Percentiles rank a stretch among this genome's conserved stretches.
Evolutionary conservation across 2,113 vertebrate genomes (phyloP).

Genomic region (Glareola pratincola): DNA sequence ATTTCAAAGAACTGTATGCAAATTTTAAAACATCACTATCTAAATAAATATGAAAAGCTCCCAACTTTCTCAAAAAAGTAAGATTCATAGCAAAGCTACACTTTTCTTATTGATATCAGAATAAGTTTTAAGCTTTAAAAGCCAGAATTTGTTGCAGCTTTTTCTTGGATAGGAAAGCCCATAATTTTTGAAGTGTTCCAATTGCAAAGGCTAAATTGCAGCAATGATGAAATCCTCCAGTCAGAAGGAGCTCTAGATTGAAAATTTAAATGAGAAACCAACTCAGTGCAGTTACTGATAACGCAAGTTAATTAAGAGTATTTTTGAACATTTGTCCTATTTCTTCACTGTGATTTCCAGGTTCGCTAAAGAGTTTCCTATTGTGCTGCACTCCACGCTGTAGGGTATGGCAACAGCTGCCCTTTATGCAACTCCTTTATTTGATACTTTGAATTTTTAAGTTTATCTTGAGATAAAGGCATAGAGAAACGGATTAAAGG

Average conservation of each 20-base stretch:
- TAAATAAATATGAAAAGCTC: conserved; percentile 38
- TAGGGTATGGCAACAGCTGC: background rate
- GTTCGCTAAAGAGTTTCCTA: background rate
- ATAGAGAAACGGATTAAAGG: background rate
- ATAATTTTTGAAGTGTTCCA: conserved; percentile 12
- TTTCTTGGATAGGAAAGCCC: conserved; percentile 25
- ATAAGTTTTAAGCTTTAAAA: conserved; percentile 19
- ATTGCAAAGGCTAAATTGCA: conserved; percentile 29
- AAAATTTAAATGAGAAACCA: conserved; percentile 56
- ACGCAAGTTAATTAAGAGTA: conserved; percentile 50
- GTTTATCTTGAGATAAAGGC: conserved; percentile 9
- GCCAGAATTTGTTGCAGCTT: background rate
- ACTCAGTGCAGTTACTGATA: conserved; percentile 44
- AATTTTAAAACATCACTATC: conserved; percentile 29
- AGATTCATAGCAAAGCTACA: background rate
- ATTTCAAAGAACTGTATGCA: conserved; percentile 36
- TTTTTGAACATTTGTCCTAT: conserved; percentile 41
- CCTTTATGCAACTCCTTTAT: background rate
- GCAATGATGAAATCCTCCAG: conserved; percentile 24
- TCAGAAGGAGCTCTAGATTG: conserved; percentile 17
- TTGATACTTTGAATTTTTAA: background rate
- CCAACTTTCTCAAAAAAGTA: background rate
- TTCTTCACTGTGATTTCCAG: conserved; percentile 9
- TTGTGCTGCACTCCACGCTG: background rate
- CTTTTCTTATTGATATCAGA: background rate